phyloP scores from a whole-genome alignment of 30 jellyfish, hydroid and myxozoan genomes.

The Hydractinia echinata region DNA sequence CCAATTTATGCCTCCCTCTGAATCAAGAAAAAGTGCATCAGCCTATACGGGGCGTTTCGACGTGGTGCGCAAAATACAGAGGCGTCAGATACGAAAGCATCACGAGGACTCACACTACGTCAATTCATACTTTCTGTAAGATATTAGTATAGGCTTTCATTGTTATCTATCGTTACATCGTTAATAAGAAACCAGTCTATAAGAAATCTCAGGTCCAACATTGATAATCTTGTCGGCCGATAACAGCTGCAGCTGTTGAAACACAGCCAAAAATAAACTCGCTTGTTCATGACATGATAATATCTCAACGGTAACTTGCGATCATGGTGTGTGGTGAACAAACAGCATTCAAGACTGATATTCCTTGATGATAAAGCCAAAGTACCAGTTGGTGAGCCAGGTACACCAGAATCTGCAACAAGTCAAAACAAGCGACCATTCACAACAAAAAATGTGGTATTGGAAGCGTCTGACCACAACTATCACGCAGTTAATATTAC shows the following conservation, averaged over 20 bases:
- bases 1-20: neutral
- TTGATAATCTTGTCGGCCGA: neutral
- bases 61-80: conserved; percentile 18
- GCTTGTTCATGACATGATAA: too few relatives aligned
- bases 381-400: conserved; percentile 41
- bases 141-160: neutral
- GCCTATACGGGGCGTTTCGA: neutral
- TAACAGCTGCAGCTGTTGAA: neutral
- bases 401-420: conserved; percentile 44
- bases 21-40: too few relatives aligned
- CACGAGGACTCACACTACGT: conserved; percentile 42
- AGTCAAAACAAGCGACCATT: neutral
- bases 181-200: too few relatives aligned
- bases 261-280: too few relatives aligned
- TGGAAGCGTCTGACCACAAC: conserved; percentile 46
- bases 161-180: neutral
- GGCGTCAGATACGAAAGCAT: conserved; percentile 30
- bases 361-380: conserved; percentile 49
- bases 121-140: conserved; percentile 39
- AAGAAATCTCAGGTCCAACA: neutral
- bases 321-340: conserved; percentile 31
- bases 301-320: conserved; percentile 10
- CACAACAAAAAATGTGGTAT: conserved; percentile 15
- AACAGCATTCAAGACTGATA: conserved; percentile 2
- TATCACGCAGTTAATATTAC: conserved; percentile 5